Percentiles rank a stretch among this genome's conserved stretches.
phyloP scores from a whole-genome alignment of 2,797 vertebrate species.

The Oreochromis mossambicus region DNA sequence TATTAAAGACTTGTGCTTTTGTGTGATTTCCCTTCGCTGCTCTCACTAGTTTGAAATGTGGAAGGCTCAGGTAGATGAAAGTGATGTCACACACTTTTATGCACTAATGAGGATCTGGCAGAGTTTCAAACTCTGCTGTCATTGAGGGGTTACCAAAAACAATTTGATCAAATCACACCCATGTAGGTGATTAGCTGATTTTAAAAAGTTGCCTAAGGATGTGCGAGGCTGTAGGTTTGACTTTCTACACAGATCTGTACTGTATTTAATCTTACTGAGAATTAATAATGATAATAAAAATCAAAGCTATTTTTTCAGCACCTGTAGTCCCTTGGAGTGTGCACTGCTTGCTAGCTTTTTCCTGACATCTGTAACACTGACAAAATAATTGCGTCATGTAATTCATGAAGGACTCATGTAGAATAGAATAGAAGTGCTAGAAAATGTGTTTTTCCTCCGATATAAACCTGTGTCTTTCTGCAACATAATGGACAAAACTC shows the following conservation, averaged over 20 bases:
- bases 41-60: background rate
- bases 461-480: background rate
- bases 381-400: background rate
- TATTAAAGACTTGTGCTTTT: background rate
- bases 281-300: background rate
- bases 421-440: no score
- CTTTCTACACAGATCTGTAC: background rate
- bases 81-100: background rate
- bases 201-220: background rate
- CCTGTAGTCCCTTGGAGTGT: background rate
- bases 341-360: background rate
- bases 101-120: background rate
- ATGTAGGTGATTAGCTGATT: background rate
- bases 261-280: background rate
- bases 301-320: background rate
- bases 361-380: background rate
- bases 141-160: background rate
- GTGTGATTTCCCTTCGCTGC: background rate
- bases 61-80: background rate
- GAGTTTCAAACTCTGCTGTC: background rate
- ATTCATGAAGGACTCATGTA: background rate
- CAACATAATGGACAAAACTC: background rate
- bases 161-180: background rate
- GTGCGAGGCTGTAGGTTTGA: background rate
- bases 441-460: background rate